Conservation (phyloP, 2,797 vertebrate genomes). For the Leptodactylus fallax region DNA sequence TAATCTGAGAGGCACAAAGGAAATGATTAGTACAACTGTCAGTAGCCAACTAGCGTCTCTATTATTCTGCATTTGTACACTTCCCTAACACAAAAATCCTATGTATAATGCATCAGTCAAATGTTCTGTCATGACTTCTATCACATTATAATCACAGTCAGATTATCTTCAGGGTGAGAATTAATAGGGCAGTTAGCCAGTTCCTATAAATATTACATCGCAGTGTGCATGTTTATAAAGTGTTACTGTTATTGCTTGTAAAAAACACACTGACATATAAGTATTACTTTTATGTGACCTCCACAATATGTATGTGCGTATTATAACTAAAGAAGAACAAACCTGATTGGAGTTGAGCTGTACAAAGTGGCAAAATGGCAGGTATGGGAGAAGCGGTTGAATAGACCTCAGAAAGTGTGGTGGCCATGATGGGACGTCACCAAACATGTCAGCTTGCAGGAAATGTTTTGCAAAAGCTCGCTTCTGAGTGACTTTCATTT, state of each 20-base stretch:
- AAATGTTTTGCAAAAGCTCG: constrained; percentile 86
- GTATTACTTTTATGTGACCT: not conserved
- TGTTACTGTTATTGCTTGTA: not conserved
- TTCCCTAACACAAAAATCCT: constrained; percentile 39
- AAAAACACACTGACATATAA: not conserved
- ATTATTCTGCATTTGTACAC: constrained; percentile 44
- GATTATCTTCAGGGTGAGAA: constrained; percentile 2
- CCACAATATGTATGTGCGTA: not conserved
- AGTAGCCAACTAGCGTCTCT: constrained; percentile 45
- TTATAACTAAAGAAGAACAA: constrained; percentile 42
- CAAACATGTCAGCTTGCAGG: constrained; percentile 82
- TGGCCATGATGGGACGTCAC: constrained; percentile 86
- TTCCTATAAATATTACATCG: constrained; percentile 4
- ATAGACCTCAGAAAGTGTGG: constrained; percentile 83
- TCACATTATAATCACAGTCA: constrained; percentile 23
- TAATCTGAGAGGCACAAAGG: constrained; percentile 70
- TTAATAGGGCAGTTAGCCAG: not conserved
- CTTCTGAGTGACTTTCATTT: constrained; percentile 86
- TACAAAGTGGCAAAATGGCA: constrained; percentile 86
- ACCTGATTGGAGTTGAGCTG: constrained; percentile 88
- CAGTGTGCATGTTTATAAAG: not conserved
- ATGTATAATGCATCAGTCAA: constrained; percentile 50
- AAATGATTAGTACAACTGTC: constrained; percentile 60
- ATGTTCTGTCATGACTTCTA: constrained; percentile 43
- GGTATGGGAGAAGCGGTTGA: constrained; percentile 84